Evolutionary conservation across 2,888 invertebrate genomes (phyloP).

Genomic region (Cosmia trapezina): DNA sequence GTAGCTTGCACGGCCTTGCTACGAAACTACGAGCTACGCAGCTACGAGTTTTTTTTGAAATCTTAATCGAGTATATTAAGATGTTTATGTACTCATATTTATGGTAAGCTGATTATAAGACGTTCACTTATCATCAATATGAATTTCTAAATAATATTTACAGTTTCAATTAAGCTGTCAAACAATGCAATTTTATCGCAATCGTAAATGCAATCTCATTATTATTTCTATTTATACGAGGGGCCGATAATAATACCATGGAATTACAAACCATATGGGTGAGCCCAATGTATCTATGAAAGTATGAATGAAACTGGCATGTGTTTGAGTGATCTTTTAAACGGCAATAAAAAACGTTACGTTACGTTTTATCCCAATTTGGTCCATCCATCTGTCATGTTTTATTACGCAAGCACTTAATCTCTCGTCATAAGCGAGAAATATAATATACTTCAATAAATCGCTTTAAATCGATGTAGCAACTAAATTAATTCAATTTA

Average conservation of each 20-base stretch:
- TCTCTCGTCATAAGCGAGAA: constrained; percentile 17
- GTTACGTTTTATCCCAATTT: constrained; percentile 59
- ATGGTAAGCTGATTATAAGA: neutral
- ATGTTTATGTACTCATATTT: neutral
- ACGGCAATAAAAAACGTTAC: constrained; percentile 64
- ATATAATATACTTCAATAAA: constrained; percentile 24
- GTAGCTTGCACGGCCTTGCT: neutral
- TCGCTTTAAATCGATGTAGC: constrained; percentile 27
- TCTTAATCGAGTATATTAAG: neutral
- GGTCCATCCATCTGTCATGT: constrained; percentile 61
- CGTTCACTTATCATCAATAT: constrained; percentile 6
- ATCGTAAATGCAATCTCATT: constrained; percentile 65
- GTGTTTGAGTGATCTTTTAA: constrained; percentile 74
- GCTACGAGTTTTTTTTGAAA: neutral
- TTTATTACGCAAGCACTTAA: constrained; percentile 32
- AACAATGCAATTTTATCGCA: constrained; percentile 62
- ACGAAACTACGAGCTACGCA: neutral
- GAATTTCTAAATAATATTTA: constrained; percentile 24
- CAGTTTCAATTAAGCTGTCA: constrained; percentile 44
- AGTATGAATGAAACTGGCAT: constrained; percentile 76
- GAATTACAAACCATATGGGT: constrained; percentile 78
- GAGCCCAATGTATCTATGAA: constrained; percentile 63
- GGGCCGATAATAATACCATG: constrained; percentile 69
- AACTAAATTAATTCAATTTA: constrained; percentile 43
- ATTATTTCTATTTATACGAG: constrained; percentile 68